Percentiles rank a stretch among this genome's conserved stretches.
Evolutionary conservation across 2,888 invertebrate genomes (phyloP).

Genomic region (Leptinotarsa haldemani): DNA sequence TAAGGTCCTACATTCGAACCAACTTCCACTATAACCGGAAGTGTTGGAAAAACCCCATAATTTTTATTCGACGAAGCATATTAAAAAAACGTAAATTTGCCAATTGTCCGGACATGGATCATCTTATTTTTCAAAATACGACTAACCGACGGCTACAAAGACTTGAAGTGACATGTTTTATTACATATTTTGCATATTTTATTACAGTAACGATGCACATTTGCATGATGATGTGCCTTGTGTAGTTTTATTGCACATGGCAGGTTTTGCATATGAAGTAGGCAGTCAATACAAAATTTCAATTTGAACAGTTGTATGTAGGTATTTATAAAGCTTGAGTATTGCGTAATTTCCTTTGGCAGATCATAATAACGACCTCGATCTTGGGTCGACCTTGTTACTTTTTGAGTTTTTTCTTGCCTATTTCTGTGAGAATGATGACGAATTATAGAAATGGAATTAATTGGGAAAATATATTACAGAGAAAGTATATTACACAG

Average conservation of each 20-base stretch:
- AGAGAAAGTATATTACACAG: background rate
- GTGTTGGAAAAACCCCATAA: too few relatives aligned
- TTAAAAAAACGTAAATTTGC: too few relatives aligned
- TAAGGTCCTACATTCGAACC: too few relatives aligned
- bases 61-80: too few relatives aligned
- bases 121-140: too few relatives aligned
- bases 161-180: background rate
- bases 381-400: conserved; percentile 29
- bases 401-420: conserved; percentile 27
- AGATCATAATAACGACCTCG: conserved; percentile 37
- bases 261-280: conserved; percentile 8
- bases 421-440: background rate
- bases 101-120: too few relatives aligned
- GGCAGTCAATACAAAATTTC: conserved; percentile 1
- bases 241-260: conserved; percentile 15
- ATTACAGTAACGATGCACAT: conserved; percentile 17
- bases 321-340: conserved; percentile 9
- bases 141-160: conserved; percentile 6
- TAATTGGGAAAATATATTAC: background rate
- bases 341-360: conserved; percentile 39
- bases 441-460: background rate
- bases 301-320: conserved; percentile 2
- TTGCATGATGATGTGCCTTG: conserved; percentile 24
- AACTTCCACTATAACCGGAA: too few relatives aligned
- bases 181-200: conserved; percentile 19